phyloP scores from a whole-genome alignment of 2,113 vertebrate genomes.

The western clawed frog (Xenopus tropicalis) region UCB_Xtro_10.0 CM004443.2:30290001-30290500 shows the following conservation, averaged over 20 bases:
- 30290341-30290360: conserved; percentile 52
- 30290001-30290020: too few species aligned
- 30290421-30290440: conserved; percentile 50
- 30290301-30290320: conserved; percentile 85
- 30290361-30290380: conserved; percentile 73
- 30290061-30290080: too few species aligned
- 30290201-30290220: conserved; percentile 83
- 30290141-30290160: not conserved
- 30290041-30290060: too few species aligned
- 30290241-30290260: conserved; percentile 88
- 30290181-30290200: conserved; percentile 28
- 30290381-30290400: conserved; percentile 66
- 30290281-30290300: conserved; percentile 86
- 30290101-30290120: too few species aligned
- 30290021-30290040: too few species aligned
- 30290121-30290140: too few species aligned
- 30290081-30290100: too few species aligned
- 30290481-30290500: conserved; percentile 66
- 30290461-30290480: conserved; percentile 49
- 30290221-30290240: conserved; percentile 97
- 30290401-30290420: conserved; percentile 44
- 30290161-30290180: conserved; percentile 28
- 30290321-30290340: conserved; percentile 83
- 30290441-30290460: conserved; percentile 47
- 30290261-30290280: conserved; percentile 92